Evolutionary conservation across 2,888 invertebrate species (phyloP), one percentile per base, ranked within the genome.

Genomic region (Eutolmus rufibarbis): DNA sequence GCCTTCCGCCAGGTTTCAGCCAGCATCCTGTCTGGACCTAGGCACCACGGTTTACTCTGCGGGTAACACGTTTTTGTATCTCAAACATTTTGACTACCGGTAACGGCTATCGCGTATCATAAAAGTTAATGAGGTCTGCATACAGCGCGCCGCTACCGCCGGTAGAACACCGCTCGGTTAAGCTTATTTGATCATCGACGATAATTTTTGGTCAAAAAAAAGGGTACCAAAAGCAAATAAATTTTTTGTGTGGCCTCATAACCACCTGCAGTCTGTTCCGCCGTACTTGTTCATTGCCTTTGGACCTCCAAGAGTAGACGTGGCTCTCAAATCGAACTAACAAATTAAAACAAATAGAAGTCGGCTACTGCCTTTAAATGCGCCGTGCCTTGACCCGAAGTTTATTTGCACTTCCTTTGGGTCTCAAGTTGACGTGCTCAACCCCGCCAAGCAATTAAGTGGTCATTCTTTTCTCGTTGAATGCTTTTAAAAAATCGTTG

Each of bases 261-360:
- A 74, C 85, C 85, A 74, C 74, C 74, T 74, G 74, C 74, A 43
- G n/a, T 43, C 74, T 85, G 43, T 16, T 7, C 46, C n/a, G 43
- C 14, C 16, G 28, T 66, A 66, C 28, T 66, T 74, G 34, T 28
- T 28, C 74, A 28, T 40, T 46, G 23, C 12, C 66, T 28, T 66
- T 40, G 66, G 66, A 84, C 82, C 82, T 84, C 82, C 85, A 37
- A 34, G 74, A 74, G 85, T 46, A 74, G 28, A 74, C 74, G 74
- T 85, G 74, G 85, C 74, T 85, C 74, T 85, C 85, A 46, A 74
- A 85, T 74, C 85, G 85, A 85, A 85, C 85, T 85, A 77, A 79
- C 86, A 86, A 86, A 86, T 86, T 86, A 66, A 86, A 86, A 78
- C 78, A 86, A 86, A 86, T 40, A 86, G 28, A 78, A 86, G 78